Conservation (phyloP, 2,797 vertebrate genomes). For the Acanthopagrus latus region DNA sequence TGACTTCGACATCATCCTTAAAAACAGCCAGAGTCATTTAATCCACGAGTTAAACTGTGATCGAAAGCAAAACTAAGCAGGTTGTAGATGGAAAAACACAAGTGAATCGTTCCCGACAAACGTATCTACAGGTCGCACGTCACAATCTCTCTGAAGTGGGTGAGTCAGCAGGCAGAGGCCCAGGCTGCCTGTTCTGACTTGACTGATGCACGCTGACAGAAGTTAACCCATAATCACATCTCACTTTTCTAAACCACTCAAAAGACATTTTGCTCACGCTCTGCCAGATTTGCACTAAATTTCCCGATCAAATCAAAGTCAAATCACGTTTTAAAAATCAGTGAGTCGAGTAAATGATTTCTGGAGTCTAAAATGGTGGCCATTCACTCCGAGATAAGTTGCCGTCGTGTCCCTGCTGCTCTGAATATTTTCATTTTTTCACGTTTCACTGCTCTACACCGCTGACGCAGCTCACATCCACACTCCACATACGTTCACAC, state of each 20-base stretch:
- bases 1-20: background rate
- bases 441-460: background rate
- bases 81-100: constrained; percentile 20
- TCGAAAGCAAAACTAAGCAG: background rate
- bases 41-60: background rate
- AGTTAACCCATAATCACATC: constrained; percentile 17
- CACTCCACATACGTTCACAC: constrained; percentile 20
- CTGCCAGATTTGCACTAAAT: background rate
- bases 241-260: background rate
- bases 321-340: constrained; percentile 5
- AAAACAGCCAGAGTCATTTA: background rate
- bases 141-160: constrained; percentile 27
- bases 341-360: background rate
- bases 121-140: constrained; percentile 36
- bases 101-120: background rate
- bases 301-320: background rate
- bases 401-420: background rate
- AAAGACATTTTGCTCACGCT: constrained; percentile 7
- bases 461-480: constrained; percentile 2
- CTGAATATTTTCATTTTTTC: background rate
- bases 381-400: background rate
- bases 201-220: constrained; percentile 28
- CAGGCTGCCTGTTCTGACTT: constrained; percentile 59
- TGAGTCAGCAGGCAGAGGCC: constrained; percentile 59
- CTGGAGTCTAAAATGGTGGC: constrained; percentile 20